Base-by-base conservation (phyloP, 2,888 invertebrate genomes). In the Rhagophthalmus giganteus region DNA sequence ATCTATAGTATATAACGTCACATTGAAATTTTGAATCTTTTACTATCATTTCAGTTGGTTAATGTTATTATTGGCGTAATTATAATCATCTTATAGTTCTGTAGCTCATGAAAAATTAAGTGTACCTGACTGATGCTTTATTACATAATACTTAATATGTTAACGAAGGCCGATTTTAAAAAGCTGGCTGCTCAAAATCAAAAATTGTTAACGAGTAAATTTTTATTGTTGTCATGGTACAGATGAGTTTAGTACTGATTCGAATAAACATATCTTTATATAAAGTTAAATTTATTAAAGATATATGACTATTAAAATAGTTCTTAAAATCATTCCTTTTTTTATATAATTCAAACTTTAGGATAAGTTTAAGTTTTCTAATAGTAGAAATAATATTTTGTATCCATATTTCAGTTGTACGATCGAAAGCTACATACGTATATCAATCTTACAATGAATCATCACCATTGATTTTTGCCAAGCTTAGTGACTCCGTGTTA, bases 61-160 rank as follows among this genome's bases (percentile, higher is more conserved):
- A 30, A 16, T 28, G 15, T 13, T 35, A 5, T 20, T 20, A 3
- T 20, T 20, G 20, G 7, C 20, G 7, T 20, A 20, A 3, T 5
- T 5, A 20, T 20, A 20, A 20, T 5, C 7, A 20, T 20, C 3
- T 20, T 20, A 20, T 5, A 35, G 15, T 40, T 30, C 28, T 28
- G 15, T 8, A 44, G 46, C 56, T 64, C 54, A 54, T 62, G 48
- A 48, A 59, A 59, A 45, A 34, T 11, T 65, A 65, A 69, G 70
- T 64, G 74, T 74, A 74, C 74, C 74, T 74, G 74, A 74, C 63
- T 71, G 71, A 73, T 69, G 70, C 72, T 72, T 71, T 72, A 73
- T 67, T 61, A 63, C n/a, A n/a, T n/a, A n/a, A 59, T 65, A 59
- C 58, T 61, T 52, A 59, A 49, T 53, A 55, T 57, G 52, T 47